Evolutionary conservation across 1,140 invertebrate species (phyloP).

Genomic region (Acromyrmex charruanus): DNA sequence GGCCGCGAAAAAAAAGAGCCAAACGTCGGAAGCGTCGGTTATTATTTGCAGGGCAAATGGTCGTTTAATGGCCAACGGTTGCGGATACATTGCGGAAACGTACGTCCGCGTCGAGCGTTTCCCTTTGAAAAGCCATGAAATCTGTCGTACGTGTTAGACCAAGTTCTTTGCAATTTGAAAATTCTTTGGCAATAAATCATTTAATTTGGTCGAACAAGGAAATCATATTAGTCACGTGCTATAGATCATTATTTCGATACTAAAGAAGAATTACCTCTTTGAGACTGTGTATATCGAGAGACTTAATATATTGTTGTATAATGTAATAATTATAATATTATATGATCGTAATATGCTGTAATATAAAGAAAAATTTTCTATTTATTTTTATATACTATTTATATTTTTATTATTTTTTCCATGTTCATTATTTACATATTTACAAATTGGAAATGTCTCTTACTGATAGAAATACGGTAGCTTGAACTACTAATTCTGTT

Average conservation of each 20-base stretch:
- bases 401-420: too few species aligned
- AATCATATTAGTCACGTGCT: background rate
- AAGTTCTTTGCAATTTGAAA: conserved; percentile 15
- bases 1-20: conserved; percentile 49
- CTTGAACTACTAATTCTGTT: background rate
- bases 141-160: conserved; percentile 1
- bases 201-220: background rate
- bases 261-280: background rate
- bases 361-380: background rate
- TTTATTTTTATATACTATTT: background rate
- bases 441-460: background rate
- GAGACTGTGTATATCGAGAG: background rate
- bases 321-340: too few species aligned
- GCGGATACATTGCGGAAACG: conserved; percentile 64
- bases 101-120: conserved; percentile 46
- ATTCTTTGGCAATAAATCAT: conserved; percentile 13
- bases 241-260: background rate
- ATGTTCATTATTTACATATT: too few species aligned
- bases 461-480: background rate
- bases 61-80: conserved; percentile 70
- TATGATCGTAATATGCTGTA: too few species aligned
- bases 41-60: conserved; percentile 75
- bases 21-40: conserved; percentile 66
- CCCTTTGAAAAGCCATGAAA: conserved; percentile 38
- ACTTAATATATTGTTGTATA: background rate